A percentile compares a stretch with the other conserved stretches of the same genome.
phyloP scores from a whole-genome alignment of 2,113 vertebrate species.

The Elgaria multicarinata region DNA sequence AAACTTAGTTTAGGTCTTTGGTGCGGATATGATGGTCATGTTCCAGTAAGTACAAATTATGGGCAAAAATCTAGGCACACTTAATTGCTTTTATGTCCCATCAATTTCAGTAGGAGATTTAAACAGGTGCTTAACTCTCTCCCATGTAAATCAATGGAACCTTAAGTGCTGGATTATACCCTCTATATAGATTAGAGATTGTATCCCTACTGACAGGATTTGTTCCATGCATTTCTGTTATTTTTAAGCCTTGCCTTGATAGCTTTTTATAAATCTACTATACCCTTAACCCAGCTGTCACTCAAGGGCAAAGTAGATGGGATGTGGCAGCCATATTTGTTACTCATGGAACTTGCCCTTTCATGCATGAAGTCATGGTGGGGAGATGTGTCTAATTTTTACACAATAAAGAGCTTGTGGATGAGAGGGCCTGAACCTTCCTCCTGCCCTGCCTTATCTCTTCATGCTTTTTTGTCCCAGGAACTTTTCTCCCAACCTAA shows the following conservation, averaged over 20 bases:
- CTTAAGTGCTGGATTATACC: background rate
- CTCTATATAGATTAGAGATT: background rate
- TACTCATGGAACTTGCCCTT: background rate
- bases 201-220: background rate
- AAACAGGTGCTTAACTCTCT: background rate
- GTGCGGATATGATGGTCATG: background rate
- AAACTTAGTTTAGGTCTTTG: background rate
- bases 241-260: background rate
- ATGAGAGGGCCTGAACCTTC: background rate
- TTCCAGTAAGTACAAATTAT: background rate
- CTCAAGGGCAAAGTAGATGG: background rate
- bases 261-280: background rate
- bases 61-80: background rate
- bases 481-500: background rate
- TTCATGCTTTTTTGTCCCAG: background rate
- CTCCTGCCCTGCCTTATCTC: background rate
- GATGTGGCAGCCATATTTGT: background rate
- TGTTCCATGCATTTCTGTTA: background rate
- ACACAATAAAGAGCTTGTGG: background rate
- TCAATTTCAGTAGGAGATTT: background rate
- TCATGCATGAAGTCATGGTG: no score
- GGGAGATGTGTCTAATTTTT: background rate
- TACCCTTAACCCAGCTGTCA: background rate
- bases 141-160: background rate
- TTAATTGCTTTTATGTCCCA: background rate